Conservation (phyloP, 2,113 vertebrate genomes). For the Sterrhoptilus dennistouni region DNA sequence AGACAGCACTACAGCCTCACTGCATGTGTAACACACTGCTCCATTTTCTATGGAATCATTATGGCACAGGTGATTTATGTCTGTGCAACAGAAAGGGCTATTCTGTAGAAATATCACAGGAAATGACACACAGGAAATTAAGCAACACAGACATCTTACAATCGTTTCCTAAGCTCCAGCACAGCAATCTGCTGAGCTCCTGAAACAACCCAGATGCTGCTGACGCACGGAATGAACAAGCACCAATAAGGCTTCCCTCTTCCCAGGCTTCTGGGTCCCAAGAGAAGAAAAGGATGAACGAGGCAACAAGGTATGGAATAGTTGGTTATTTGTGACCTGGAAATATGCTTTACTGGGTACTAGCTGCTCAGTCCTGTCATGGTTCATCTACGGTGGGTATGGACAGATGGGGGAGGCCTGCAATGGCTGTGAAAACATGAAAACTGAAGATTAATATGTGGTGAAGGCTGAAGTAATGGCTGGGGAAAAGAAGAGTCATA, state of each 20-base stretch:
- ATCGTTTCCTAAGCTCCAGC: constrained; percentile 27
- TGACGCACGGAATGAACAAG: not conserved
- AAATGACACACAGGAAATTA: constrained; percentile 62
- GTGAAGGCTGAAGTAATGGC: not conserved
- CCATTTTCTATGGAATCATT: constrained; percentile 16
- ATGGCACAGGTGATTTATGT: constrained; percentile 12
- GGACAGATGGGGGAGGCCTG: not conserved
- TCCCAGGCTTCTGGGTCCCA: not conserved
- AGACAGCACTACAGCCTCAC: not conserved
- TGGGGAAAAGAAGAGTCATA: not conserved
- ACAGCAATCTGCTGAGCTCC: constrained; percentile 2
- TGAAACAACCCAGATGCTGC: constrained; percentile 61
- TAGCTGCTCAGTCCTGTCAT: not conserved
- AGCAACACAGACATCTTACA: constrained; percentile 41
- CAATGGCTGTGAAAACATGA: not conserved
- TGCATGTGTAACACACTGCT: not conserved
- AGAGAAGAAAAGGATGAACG: not conserved
- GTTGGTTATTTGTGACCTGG: not conserved
- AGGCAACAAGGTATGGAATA: not conserved
- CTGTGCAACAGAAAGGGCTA: constrained; percentile 13
- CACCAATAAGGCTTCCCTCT: not conserved
- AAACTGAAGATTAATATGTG: not conserved
- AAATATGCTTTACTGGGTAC: not conserved
- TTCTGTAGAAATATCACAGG: constrained; percentile 57
- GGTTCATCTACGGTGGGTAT: not conserved